phyloP scores from a whole-genome alignment of 1,140 invertebrate genomes.

The Brachystomella parvula region DNA sequence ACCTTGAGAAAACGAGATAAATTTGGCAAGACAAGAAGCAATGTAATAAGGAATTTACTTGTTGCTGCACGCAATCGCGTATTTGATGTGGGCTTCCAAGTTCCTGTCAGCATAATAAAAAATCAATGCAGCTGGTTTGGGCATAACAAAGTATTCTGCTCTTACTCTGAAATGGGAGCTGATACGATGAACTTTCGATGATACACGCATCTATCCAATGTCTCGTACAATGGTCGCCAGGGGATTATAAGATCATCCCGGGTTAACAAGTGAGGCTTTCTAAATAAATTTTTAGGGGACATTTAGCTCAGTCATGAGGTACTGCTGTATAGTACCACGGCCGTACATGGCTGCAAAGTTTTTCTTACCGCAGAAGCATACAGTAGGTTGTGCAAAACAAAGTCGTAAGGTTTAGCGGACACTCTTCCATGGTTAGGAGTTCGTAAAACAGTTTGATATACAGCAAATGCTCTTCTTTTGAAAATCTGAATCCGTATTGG shows the following conservation, averaged over 20 bases:
- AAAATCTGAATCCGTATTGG: conserved; percentile 76
- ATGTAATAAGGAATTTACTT: conserved; percentile 14
- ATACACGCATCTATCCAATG: conserved; percentile 49
- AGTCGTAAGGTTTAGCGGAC: conserved; percentile 63
- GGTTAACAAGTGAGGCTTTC: conserved; percentile 66
- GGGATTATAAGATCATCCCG: conserved; percentile 70
- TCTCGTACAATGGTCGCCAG: conserved; percentile 78
- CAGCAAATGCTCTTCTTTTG: conserved; percentile 80
- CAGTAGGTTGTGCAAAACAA: conserved; percentile 55
- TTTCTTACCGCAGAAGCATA: conserved; percentile 50
- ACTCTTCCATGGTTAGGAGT: conserved; percentile 62
- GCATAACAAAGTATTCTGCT: neutral
- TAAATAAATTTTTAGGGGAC: no score
- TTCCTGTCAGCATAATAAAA: conserved; percentile 16
- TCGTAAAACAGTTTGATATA: conserved; percentile 78
- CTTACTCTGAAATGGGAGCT: conserved; percentile 54
- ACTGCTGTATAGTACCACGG: neutral
- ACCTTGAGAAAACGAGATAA: conserved; percentile 47
- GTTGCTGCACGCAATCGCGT: conserved; percentile 23
- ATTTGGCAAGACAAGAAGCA: neutral
- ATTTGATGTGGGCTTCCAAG: conserved; percentile 29
- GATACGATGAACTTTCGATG: conserved; percentile 54
- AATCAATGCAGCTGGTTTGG: neutral
- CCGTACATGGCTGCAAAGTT: neutral
- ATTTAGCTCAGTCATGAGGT: neutral